Percentiles rank a stretch among this genome's conserved stretches.
Conservation (phyloP, 2,113 vertebrate species). For the Charadrius vociferus region DNA sequence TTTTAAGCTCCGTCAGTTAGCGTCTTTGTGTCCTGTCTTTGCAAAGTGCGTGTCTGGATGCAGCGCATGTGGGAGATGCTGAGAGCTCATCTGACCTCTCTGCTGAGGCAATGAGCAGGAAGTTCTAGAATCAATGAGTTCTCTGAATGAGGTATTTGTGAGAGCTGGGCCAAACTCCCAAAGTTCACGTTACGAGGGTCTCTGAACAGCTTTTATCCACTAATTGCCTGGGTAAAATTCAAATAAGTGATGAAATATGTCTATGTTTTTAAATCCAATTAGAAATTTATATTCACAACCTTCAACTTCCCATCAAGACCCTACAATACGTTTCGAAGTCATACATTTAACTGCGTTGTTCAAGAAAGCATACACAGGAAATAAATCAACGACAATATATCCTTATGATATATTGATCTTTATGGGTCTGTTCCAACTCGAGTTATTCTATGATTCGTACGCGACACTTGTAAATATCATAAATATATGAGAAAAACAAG, state of each 20-base stretch:
- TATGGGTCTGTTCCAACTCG: rapidly evolving
- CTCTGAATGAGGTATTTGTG: background rate
- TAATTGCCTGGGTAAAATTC: background rate
- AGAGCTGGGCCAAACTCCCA: background rate
- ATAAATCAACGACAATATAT: slow-evolving; percentile 2
- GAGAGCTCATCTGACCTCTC: background rate
- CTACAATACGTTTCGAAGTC: background rate
- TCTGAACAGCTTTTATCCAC: background rate
- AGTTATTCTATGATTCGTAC: background rate
- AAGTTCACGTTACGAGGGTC: background rate
- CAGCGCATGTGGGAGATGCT: background rate
- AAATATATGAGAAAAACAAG: slow-evolving; percentile 59
- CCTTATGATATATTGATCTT: background rate
- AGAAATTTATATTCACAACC: background rate
- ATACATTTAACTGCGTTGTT: background rate
- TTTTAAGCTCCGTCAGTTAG: background rate
- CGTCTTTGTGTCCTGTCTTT: background rate
- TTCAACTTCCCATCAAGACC: background rate
- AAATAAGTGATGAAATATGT: background rate
- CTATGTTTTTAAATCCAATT: background rate
- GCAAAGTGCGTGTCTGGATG: no score
- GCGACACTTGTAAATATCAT: slow-evolving; percentile 19
- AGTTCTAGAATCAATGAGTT: background rate
- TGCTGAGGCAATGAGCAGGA: background rate
- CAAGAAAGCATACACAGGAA: slow-evolving; percentile 28